Evolutionary conservation across 2,888 invertebrate species (phyloP).

Genomic region (Acleris sparsana): DNA sequence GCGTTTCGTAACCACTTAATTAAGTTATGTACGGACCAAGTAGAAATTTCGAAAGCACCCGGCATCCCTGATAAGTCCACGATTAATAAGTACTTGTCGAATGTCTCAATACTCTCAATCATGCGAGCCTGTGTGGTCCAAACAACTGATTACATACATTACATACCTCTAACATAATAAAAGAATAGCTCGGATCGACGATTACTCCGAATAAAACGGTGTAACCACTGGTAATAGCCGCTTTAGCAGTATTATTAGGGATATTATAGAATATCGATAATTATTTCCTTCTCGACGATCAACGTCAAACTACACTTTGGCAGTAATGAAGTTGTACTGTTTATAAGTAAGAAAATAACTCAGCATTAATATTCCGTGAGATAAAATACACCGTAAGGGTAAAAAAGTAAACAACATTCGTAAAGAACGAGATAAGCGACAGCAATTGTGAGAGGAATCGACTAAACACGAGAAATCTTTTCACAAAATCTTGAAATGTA

Average conservation of each 20-base stretch:
- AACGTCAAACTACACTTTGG: slow-evolving; percentile 24
- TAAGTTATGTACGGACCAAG: slow-evolving; percentile 47
- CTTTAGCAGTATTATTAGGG: slow-evolving; percentile 72
- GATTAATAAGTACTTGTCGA: slow-evolving; percentile 64
- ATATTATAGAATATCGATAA: slow-evolving; percentile 67
- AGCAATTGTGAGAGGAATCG: slow-evolving; percentile 17
- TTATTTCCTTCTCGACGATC: slow-evolving; percentile 59
- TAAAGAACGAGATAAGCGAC: slow-evolving; percentile 26
- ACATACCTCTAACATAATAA: slow-evolving; percentile 36
- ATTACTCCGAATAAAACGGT: slow-evolving; percentile 69
- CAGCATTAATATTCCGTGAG: slow-evolving; percentile 11
- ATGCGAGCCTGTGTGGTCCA: slow-evolving; percentile 73
- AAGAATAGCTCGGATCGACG: slow-evolving; percentile 59
- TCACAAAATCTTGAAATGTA: slow-evolving; percentile 32
- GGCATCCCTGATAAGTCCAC: slow-evolving; percentile 40
- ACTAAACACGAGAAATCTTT: slow-evolving; percentile 34
- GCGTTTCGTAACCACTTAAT: slow-evolving; percentile 59
- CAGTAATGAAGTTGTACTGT: slow-evolving; percentile 28
- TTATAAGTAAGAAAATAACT: slow-evolving; percentile 5
- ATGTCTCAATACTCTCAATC: slow-evolving; percentile 69
- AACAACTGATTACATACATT: slow-evolving; percentile 63
- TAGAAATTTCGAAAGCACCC: slow-evolving; percentile 48
- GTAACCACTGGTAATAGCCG: slow-evolving; percentile 73
- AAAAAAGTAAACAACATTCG: slow-evolving; percentile 24
- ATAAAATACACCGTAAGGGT: slow-evolving; percentile 23